These are phyloP conservation scores for Pithys albifrons DNA, from an alignment of 2,113 vertebrate species.

Conservation along the genomic window DNA sequence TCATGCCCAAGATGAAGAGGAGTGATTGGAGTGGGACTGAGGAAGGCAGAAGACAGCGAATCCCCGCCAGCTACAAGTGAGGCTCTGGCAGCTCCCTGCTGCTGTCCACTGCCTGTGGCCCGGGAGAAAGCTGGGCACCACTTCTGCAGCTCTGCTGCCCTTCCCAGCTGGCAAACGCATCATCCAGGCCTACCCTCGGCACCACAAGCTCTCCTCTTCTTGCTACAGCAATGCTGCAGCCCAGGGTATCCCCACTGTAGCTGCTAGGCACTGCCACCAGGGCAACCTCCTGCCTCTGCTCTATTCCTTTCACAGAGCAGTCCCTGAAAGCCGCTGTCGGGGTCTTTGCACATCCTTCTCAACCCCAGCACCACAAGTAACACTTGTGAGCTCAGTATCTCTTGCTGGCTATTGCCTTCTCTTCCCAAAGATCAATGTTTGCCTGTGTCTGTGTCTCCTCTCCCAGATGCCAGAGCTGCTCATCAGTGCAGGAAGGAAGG, in stretches of 20 bases:
- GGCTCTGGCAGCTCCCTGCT: not conserved
- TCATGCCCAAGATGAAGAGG: not conserved
- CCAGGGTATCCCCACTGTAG: too few relatives aligned
- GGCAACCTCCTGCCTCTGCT: not conserved
- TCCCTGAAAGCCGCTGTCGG: too few relatives aligned
- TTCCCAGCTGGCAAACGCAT: not conserved
- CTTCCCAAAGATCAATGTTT: fast-evolving
- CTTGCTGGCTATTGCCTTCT: fast-evolving
- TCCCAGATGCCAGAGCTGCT: not conserved
- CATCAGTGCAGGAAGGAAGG: not conserved
- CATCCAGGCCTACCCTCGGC: fast-evolving
- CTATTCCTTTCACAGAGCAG: not conserved
- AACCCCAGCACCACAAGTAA: fast-evolving
- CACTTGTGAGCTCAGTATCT: fast-evolving
- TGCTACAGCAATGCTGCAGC: fast-evolving
- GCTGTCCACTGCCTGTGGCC: fast-evolving
- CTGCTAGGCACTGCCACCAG: too few relatives aligned
- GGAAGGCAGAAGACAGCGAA: too few relatives aligned
- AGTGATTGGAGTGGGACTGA: not conserved
- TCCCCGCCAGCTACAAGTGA: fast-evolving
- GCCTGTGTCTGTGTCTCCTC: fast-evolving
- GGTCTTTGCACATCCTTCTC: fast-evolving
- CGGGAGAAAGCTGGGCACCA: not conserved
- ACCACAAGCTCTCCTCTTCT: too few relatives aligned
- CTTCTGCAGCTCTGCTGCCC: too few relatives aligned